phyloP scores from a whole-genome alignment of 2,888 invertebrate genomes.

The Drosophila trichaetosa region DNA sequence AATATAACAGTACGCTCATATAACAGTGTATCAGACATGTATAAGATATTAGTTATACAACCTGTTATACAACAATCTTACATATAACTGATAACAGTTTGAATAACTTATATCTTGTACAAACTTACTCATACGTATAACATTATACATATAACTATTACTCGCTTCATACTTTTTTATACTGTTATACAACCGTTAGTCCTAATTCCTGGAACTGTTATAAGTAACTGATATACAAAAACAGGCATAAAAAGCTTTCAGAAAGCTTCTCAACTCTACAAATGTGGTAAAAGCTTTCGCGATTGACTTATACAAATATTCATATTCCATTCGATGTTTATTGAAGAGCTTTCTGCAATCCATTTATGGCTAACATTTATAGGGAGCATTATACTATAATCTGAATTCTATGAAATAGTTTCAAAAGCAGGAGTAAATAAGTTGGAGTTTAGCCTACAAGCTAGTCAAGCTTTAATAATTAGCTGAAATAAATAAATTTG shows the following conservation, averaged over 20 bases:
- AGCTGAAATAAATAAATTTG: background rate
- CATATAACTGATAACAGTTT: background rate
- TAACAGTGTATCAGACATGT: background rate
- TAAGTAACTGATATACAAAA: background rate
- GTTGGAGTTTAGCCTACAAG: background rate
- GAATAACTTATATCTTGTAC: background rate
- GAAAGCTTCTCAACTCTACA: conserved; percentile 3
- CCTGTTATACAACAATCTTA: background rate
- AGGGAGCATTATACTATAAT: background rate
- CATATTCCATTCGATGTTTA: background rate
- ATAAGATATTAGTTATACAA: background rate
- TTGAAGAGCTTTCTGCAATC: background rate
- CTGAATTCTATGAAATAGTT: background rate
- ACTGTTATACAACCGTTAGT: background rate
- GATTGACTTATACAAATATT: background rate
- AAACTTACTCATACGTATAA: background rate
- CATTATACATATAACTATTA: background rate
- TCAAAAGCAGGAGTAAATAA: background rate
- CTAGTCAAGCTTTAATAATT: background rate
- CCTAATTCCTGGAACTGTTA: background rate
- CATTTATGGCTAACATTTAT: background rate
- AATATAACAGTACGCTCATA: background rate
- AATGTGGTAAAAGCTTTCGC: background rate
- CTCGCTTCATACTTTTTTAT: background rate
- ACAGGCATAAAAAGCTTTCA: conserved; percentile 25